Base-by-base conservation (phyloP, 2,797 vertebrate genomes). In the Carduelis carduelis region DNA sequence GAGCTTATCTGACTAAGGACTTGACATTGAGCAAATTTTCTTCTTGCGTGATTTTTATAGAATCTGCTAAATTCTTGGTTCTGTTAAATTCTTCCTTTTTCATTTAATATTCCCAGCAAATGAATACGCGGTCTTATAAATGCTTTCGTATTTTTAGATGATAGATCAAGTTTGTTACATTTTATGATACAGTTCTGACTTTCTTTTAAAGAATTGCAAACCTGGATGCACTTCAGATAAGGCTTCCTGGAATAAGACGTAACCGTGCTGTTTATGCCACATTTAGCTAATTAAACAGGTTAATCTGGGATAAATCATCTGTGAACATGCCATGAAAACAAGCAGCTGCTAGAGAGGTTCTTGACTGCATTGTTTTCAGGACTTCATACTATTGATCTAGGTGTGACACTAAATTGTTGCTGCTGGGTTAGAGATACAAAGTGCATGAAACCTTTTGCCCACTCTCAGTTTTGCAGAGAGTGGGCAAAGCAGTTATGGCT, bases 1-100 rank as follows among this genome's bases (percentile, higher is more conserved):
- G n/a, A 94, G 49, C 46, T 94, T 78, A 87, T 96, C 80, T 91
- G 91, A 66, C 68, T 93, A 53, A 97, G 75, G 90, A 79, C 84
- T 80, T 89, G 95, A 93, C 57, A 64, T 28, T 30, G 90, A 68
- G 50, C 34, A 80, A 77, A 89, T 89, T 90, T 94, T 90, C 34
- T 96, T 93, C 76, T 43, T 91, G 47, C 77, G 63, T 64, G 80
- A 84, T 80, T 92, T 92, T 93, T 90, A 93, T 64, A 83, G 65
- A 87, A 71, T 90, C 83, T 72, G 24, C 34, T 87, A 70, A 79
- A 69, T 82, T 89, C 49, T 50, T 80, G 24, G 21, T 66, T 66
- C 43, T 19, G 23, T 61, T 83, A 71, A 77, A 80, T 83, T 89
- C 64, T 74, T 82, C 49, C 41, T 44, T 89, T 84, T 93, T 64